Base-by-base conservation (phyloP, 2,113 vertebrate genomes). In the Perca schrenkii region DNA sequence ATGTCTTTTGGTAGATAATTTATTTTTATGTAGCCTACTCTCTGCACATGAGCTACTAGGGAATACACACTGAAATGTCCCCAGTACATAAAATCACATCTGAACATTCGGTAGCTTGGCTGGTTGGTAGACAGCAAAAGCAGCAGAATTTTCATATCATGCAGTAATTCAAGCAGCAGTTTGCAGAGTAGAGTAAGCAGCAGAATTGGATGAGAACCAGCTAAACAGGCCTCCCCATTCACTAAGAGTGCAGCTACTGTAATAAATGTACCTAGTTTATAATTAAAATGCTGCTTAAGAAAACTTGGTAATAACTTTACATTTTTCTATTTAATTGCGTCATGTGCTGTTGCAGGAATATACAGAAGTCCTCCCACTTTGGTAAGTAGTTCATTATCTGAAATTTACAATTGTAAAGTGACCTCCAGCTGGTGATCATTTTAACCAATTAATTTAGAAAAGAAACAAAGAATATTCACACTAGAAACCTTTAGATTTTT, bases 21-120 rank as follows among this genome's bases (percentile, higher is more conserved):
- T 60, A 72, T 78, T 85, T 89, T 88, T 83, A 89, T 90, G 80
- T 63, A 11, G 10, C 40, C 10, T 43, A 84, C 77, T 83, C 56
- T 60, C 43, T 12, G 65, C 80, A 74, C 63, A 58, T 17, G 72
- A 79, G 73, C 82, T 84, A n/a, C 43, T 46, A 28, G 80, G 57
- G 77, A 76, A 73, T 73, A 49, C 60, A 83, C 36, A 68, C 64
- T 65, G 79, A 77, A 43, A 71, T 76, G 83, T 80, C 25, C 73
- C 63, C 0, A 87, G 78, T 67, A 82, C 84, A 83, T 89, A 84
- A 91, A 89, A 89, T 72, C 78, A 84, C 74, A 76, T 87, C 84
- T 84, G 80, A 91, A 69, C 77, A 80, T 87, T 85, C 78, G 80
- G 80, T 76, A 80, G 83, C 74, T 47, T 63, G 58, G 53, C 75